Evolutionary conservation across 2,797 vertebrate genomes (phyloP).

Genomic region (Platalea minor): DNA sequence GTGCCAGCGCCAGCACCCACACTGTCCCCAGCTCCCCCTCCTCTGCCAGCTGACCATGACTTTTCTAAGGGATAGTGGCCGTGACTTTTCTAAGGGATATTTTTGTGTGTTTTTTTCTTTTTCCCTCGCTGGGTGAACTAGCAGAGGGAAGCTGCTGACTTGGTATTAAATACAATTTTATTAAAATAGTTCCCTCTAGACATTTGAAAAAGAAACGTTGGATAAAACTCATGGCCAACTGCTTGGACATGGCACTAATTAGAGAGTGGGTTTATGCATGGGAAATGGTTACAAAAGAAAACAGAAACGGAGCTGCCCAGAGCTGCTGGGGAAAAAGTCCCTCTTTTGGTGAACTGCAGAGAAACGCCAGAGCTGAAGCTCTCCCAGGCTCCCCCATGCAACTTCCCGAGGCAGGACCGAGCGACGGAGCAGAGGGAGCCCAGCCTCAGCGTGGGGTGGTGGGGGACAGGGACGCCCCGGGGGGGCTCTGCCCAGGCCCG

Average conservation of each 20-base stretch:
- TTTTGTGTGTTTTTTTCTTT: not conserved
- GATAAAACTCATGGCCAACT: not conserved
- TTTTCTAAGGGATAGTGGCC: not conserved
- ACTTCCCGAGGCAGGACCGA: not conserved
- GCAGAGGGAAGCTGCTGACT: not conserved
- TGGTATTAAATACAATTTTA: not conserved
- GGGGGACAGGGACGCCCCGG: not conserved
- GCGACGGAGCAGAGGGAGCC: not conserved
- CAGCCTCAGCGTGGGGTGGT: accelerated
- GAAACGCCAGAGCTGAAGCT: not conserved
- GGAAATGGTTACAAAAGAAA: not conserved
- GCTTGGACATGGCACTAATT: not conserved
- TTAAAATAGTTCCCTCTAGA: not conserved
- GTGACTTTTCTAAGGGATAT: not conserved
- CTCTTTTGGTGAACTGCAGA: not conserved
- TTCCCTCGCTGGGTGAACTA: not conserved
- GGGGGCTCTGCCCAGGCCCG: not conserved
- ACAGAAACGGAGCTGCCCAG: not conserved
- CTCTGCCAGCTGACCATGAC: not conserved
- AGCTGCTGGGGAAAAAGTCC: not conserved
- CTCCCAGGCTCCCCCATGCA: not conserved
- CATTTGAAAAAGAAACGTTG: not conserved
- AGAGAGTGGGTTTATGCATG: not conserved
- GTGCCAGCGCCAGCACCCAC: not conserved
- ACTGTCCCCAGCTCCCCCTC: not conserved